Evolutionary conservation across 2,113 vertebrate genomes (phyloP), one percentile per base, ranked within the genome.

Genomic region (Pelusios castaneus): DNA sequence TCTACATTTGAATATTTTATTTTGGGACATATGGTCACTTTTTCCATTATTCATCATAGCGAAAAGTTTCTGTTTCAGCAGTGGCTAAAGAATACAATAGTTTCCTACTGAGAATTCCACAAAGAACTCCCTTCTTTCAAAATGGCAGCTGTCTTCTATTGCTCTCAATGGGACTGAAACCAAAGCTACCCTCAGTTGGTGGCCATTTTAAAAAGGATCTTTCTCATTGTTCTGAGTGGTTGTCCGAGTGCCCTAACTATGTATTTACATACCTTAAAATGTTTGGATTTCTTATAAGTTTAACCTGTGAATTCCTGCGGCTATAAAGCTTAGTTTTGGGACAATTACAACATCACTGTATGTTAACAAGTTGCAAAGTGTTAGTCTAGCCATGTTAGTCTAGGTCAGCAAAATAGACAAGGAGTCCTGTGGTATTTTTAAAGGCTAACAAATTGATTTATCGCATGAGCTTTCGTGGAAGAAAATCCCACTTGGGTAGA

Each of bases 1-100:
- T 87, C 49, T 84, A 4, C 12, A 31, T 82, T 91, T 88, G 49
- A 83, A 67, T 38, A 51, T 24, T 67, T 47, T 84, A 54, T 34
- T 91, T 87, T 89, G 87, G 87, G 73, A 60, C 43, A 34, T 80
- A 82, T 77, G 70, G 22, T 25, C n/a, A 73, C 22, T 73, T 73
- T 73, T 25, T 73, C 70, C 91, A n/a, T 90, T 82, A 22, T 12
- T 95, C 94, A 87, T 91, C 34, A 84, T 85, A 80, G 52, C 52
- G 41, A 60, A 84, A 92, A 79, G 54, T 79, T 6, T 41, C 17
- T 84, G 63, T 88, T 77, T 47, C 67, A 56, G 73, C 70, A 94
- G 79, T 87, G 89, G 88, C 27, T 86, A 84, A 88, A 93, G 25
- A 1, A 4, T 29, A 88, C 29, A 89, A 88, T n/a, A 83, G 52